These are phyloP conservation scores for Nanger granti DNA, from an alignment of 2,113 vertebrate genomes.

Conservation along the genomic window DNA sequence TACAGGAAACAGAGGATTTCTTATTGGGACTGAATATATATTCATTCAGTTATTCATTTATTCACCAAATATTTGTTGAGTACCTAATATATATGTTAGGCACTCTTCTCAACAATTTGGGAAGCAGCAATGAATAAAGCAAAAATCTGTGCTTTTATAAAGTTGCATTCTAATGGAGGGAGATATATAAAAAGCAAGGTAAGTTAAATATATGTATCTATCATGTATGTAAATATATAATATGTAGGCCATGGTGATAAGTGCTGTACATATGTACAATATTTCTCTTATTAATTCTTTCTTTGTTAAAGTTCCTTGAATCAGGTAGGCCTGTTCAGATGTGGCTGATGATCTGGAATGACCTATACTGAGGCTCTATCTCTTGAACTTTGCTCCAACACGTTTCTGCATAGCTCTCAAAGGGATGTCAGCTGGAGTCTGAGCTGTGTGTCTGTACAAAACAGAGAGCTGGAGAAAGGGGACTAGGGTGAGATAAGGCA, in stretches of 20 bases:
- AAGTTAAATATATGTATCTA: background rate
- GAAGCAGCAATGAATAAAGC: background rate
- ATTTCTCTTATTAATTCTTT: background rate
- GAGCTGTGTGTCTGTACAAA: background rate
- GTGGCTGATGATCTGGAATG: background rate
- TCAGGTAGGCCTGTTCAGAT: background rate
- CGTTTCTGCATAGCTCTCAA: background rate
- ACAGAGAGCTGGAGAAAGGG: background rate
- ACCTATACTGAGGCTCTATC: background rate
- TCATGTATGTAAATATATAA: background rate
- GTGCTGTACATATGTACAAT: background rate
- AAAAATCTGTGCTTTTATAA: background rate
- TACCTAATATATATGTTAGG: background rate
- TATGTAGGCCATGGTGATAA: background rate
- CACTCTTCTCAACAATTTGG: background rate
- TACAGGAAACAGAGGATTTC: background rate
- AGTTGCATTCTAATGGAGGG: background rate
- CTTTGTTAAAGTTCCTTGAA: background rate
- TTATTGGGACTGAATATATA: background rate
- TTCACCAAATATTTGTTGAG: background rate
- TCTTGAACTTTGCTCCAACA: background rate
- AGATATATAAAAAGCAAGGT: background rate
- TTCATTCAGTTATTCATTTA: background rate
- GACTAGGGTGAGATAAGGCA: background rate
- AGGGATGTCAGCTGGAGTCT: background rate